Evolutionary conservation across 2,797 vertebrate species (phyloP).

Genomic region (Lagodon rhomboides): DNA sequence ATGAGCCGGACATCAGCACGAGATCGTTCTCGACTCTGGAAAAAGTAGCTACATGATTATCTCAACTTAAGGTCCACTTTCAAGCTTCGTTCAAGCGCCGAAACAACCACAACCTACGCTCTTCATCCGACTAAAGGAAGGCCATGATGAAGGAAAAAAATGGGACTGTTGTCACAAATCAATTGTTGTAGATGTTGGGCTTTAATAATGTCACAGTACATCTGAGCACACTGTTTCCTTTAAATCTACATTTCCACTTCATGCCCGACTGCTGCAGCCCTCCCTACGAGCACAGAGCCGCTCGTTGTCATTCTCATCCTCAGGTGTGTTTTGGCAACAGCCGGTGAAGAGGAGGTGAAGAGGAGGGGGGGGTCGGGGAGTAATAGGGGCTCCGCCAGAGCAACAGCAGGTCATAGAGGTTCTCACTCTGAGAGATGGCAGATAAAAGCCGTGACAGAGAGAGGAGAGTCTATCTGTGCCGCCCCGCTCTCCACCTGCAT

Average conservation of each 20-base stretch:
- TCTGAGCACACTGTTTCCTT: not conserved
- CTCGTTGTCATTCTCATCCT: conserved; percentile 1
- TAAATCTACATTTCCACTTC: not conserved
- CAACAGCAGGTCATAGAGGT: conserved; percentile 48
- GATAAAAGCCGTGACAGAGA: conserved; percentile 48
- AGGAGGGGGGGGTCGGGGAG: not conserved
- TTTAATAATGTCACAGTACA: no score
- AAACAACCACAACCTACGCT: not conserved
- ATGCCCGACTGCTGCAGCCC: not conserved
- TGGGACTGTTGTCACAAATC: no score
- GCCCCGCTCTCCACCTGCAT: conserved; percentile 32
- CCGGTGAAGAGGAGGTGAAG: not conserved
- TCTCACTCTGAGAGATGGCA: conserved; percentile 43
- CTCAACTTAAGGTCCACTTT: not conserved
- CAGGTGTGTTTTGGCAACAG: conserved; percentile 56
- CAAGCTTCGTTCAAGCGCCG: not conserved
- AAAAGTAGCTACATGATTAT: not conserved
- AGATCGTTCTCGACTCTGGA: not conserved
- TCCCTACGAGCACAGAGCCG: not conserved
- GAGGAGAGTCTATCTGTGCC: not conserved
- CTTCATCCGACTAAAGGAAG: not conserved
- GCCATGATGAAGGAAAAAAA: not conserved
- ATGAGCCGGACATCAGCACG: no score
- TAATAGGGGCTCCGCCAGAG: conserved; percentile 55
- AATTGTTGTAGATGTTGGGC: no score